Percentiles rank a stretch among this genome's conserved stretches.
Conservation (phyloP, 2,888 invertebrate genomes). For the Neocrepidodera transversa region DNA sequence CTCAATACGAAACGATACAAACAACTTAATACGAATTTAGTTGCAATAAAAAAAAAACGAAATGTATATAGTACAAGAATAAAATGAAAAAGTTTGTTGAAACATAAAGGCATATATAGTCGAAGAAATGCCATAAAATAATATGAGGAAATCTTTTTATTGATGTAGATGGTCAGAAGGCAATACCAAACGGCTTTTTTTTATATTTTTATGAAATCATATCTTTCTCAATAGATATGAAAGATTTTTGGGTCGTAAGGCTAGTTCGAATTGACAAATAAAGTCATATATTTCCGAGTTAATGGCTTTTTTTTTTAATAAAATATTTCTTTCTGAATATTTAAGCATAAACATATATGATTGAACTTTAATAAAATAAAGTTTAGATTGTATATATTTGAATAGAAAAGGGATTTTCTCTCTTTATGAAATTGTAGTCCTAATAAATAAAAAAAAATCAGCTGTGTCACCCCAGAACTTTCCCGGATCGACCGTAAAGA, state of each 20-base stretch:
- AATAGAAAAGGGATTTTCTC: too few relatives aligned
- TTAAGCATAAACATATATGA: background rate
- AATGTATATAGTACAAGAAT: conserved; percentile 32
- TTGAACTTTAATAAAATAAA: too few relatives aligned
- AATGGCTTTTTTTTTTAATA: conserved; percentile 8
- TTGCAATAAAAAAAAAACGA: conserved; percentile 32
- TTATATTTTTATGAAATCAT: conserved; percentile 46
- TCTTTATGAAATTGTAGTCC: too few relatives aligned
- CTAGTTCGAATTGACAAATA: conserved; percentile 17
- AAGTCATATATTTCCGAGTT: conserved; percentile 9
- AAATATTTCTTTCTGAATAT: conserved; percentile 5
- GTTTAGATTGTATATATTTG: too few relatives aligned
- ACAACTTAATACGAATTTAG: conserved; percentile 34
- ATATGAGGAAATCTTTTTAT: conserved; percentile 48
- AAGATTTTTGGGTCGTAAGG: conserved; percentile 5
- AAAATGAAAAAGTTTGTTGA: conserved; percentile 40
- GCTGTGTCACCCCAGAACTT: too few relatives aligned
- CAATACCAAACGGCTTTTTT: conserved; percentile 43
- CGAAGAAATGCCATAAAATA: conserved; percentile 45
- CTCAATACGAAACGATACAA: conserved; percentile 31
- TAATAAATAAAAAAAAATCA: too few relatives aligned
- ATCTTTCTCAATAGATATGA: conserved; percentile 30
- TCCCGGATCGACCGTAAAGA: too few relatives aligned
- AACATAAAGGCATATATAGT: conserved; percentile 38
- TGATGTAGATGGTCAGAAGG: conserved; percentile 45